phyloP scores from a whole-genome alignment of 2,888 invertebrate genomes.

The Keiferia lycopersicella region DNA sequence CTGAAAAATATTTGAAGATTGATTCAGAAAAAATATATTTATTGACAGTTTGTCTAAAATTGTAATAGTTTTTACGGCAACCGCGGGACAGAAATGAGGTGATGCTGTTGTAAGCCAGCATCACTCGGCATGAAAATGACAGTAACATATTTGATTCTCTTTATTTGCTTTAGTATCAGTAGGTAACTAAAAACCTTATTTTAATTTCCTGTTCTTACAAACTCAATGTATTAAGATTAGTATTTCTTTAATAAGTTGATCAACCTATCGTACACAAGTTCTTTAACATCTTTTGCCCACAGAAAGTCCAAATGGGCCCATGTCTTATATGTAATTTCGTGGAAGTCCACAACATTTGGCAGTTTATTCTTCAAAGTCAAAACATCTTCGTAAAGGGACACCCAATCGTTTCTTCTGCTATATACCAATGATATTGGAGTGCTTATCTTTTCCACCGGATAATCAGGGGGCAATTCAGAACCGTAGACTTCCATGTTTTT shows the following conservation, averaged over 20 bases:
- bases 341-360: constrained; percentile 76
- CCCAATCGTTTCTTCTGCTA: constrained; percentile 81
- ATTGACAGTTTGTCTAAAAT: no score
- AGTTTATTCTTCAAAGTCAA: constrained; percentile 73
- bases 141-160: no score
- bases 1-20: no score
- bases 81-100: no score
- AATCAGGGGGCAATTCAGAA: constrained; percentile 49
- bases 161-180: no score
- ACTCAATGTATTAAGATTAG: no score
- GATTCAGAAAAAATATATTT: no score
- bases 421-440: constrained; percentile 64
- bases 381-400: constrained; percentile 82
- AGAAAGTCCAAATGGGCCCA: constrained; percentile 69
- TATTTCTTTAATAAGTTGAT: constrained; percentile 22
- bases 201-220: no score
- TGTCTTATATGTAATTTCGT: constrained; percentile 75
- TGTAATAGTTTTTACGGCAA: no score
- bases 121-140: no score
- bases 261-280: constrained; percentile 29
- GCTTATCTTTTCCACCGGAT: constrained; percentile 50
- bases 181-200: no score
- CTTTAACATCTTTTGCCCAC: constrained; percentile 58
- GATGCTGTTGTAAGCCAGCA: no score
- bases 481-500: constrained; percentile 57